Base-by-base conservation (phyloP, 2,888 invertebrate genomes). In the Epinotia demarniana region DNA sequence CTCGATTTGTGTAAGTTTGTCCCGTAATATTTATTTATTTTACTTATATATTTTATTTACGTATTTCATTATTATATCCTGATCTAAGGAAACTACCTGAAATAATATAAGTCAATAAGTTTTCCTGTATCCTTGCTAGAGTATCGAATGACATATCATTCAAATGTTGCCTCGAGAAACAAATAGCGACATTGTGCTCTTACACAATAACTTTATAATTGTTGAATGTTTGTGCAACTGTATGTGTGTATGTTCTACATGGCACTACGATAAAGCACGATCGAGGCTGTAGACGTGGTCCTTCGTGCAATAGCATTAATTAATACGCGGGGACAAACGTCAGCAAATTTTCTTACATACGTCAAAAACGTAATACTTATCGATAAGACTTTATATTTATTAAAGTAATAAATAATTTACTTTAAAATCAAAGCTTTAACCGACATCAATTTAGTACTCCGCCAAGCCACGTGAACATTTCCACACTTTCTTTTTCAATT, bases 221-320 rank as follows among this genome's bases (percentile, higher is more conserved):
- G 39, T 67, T 60, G 60, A 12, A 18, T 66, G 61, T 70, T 70
- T 70, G 60, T 70, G 70, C 46, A 69, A 69, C 68, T 69, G 58
- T 39, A 11, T 60, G 61, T 33, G 53, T 53, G 53, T 53, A n/a
- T 13, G 9, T 39, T 39, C 33, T 23, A 16, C 23, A 27, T 27
- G 11, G n/a, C 43, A 23, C 57, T 23, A 23, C 27, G 73, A 73
- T 73, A 73, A 60, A 53, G 67, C 73, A 73, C 73, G 73, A 60
- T 23, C 58, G 68, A 58, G 19, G 33, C 39, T 33, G 16, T 18
- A 43, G 43, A 57, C 57, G 39, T 19, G n/a, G 27, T 46, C 58
- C 27, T 61, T 33, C 23, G 16, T 60, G 16, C 68, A 39, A 58
- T 18, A 18, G 13, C 43, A 43, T 23, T 16, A 19, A 9, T 11